Base-by-base conservation (phyloP, 1,140 invertebrate genomes). In the Drosophila suzukii region DNA sequence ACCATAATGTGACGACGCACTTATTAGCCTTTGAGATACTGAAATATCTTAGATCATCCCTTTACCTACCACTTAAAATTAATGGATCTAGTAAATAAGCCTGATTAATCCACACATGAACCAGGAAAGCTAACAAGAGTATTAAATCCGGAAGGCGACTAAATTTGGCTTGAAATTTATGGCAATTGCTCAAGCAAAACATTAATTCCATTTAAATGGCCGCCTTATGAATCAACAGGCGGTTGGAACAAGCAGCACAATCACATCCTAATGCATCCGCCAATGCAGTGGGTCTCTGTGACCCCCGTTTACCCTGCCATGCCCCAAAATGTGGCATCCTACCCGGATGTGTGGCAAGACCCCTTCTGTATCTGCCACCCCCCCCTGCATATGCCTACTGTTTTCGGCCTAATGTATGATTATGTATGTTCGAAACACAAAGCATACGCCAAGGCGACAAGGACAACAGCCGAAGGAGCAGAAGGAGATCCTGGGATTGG, bases 331-430 rank as follows among this genome's bases (percentile, higher is more conserved):
- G 44, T 44, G 39, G 7, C 50, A 60, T 30, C 39, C 47, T 60
- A 24, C 11, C 51, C 63, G 58, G 78, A 78, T 61, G 63, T 17
- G 34, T 43, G 41, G 63, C 46, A 24, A 39, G 38, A 1, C 11
- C 38, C 38, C 38, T 27, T 27, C 27, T 27, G 27, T 4, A 5
- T 27, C 11, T 39, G 12, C 41, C 8, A 10, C 43, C 8, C 8
- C 10, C 6, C n/a, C 30, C 20, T 13, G n/a, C 15, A 6, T 11
- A 5, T 15, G 13, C 34, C 47, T 32, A 46, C 12, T 59, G 68
- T 46, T 66, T 66, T 41, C 63, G 75, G 43, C 53, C 84, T 83
- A 77, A 88, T 83, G 84, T 67, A 80, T 88, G 83, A 88, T 83
- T 83, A 86, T 83, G 79, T 80, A 86, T 83, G 79, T 74, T 54